Conservation (phyloP, 2,888 invertebrate species). For the Rhagonycha fulva region DNA sequence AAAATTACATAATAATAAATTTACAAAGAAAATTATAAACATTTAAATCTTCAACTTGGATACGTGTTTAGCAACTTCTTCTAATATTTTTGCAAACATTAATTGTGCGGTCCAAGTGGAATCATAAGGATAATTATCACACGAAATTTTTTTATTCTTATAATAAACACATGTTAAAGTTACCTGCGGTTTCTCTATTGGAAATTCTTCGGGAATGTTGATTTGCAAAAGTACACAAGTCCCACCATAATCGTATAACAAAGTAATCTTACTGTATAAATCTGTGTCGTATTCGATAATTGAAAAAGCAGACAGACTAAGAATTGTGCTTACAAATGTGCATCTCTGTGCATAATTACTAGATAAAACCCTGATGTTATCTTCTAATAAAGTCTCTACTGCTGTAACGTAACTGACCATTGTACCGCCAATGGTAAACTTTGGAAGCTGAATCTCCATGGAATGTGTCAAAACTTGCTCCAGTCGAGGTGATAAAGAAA, state of each 20-base stretch:
- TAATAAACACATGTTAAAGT: slow-evolving; percentile 64
- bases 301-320: slow-evolving; percentile 52
- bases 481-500: slow-evolving; percentile 58
- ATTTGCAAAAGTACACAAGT: slow-evolving; percentile 67
- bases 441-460: slow-evolving; percentile 57
- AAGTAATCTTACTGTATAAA: slow-evolving; percentile 57
- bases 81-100: slow-evolving; percentile 47
- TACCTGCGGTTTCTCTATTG: slow-evolving; percentile 60
- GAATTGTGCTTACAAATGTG: slow-evolving; percentile 55
- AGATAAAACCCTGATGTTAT: slow-evolving; percentile 54
- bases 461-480: slow-evolving; percentile 57
- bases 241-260: slow-evolving; percentile 65
- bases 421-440: slow-evolving; percentile 47
- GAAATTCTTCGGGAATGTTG: slow-evolving; percentile 61
- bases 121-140: slow-evolving; percentile 47
- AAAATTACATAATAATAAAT: not conserved
- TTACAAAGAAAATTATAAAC: not conserved
- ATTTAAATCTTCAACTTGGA: slow-evolving; percentile 27
- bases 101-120: slow-evolving; percentile 40
- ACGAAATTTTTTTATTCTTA: slow-evolving; percentile 29
- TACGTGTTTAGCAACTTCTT: slow-evolving; percentile 40
- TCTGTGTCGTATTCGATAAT: slow-evolving; percentile 59
- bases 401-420: slow-evolving; percentile 64
- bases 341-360: slow-evolving; percentile 53
- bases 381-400: slow-evolving; percentile 60